phyloP scores from a whole-genome alignment of 2,888 invertebrate species.

The Syritta pipiens region DNA sequence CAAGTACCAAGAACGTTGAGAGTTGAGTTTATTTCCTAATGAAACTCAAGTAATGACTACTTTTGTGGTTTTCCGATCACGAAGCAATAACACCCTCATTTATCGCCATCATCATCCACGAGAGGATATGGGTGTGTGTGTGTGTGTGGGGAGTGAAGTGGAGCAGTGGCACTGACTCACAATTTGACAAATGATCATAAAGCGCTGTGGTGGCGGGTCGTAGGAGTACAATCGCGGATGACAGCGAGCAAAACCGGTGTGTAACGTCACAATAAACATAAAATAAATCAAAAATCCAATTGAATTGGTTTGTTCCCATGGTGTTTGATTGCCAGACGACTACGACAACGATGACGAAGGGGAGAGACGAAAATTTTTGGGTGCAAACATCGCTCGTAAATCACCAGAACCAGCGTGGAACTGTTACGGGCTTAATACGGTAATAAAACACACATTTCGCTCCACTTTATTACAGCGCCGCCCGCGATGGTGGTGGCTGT shows the following conservation, averaged over 20 bases:
- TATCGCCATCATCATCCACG: constrained; percentile 1
- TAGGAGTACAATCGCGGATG: constrained; percentile 24
- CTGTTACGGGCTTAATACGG: constrained; percentile 65
- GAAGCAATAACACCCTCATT: constrained; percentile 47
- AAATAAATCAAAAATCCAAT: constrained; percentile 68
- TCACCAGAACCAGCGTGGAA: constrained; percentile 56
- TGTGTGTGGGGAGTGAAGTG: too few species aligned
- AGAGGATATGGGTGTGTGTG: not conserved
- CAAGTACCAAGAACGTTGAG: not conserved
- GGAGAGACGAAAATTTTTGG: too few species aligned
- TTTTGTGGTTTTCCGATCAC: constrained; percentile 66
- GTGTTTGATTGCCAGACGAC: constrained; percentile 55
- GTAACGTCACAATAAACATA: constrained; percentile 48
- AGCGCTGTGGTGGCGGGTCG: not conserved
- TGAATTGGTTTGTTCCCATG: constrained; percentile 58
- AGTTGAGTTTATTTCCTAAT: constrained; percentile 34
- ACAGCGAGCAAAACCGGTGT: constrained; percentile 38
- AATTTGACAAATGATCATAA: constrained; percentile 51
- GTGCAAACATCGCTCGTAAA: constrained; percentile 59
- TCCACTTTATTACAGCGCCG: constrained; percentile 45
- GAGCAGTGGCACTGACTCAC: constrained; percentile 12
- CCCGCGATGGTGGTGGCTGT: not conserved
- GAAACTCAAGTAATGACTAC: constrained; percentile 55
- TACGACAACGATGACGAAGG: too few species aligned
- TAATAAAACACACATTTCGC: constrained; percentile 66